Percentiles rank a stretch among this genome's conserved stretches.
phyloP scores from a whole-genome alignment of 2,888 invertebrate species.

The Cosmia trapezina region DNA sequence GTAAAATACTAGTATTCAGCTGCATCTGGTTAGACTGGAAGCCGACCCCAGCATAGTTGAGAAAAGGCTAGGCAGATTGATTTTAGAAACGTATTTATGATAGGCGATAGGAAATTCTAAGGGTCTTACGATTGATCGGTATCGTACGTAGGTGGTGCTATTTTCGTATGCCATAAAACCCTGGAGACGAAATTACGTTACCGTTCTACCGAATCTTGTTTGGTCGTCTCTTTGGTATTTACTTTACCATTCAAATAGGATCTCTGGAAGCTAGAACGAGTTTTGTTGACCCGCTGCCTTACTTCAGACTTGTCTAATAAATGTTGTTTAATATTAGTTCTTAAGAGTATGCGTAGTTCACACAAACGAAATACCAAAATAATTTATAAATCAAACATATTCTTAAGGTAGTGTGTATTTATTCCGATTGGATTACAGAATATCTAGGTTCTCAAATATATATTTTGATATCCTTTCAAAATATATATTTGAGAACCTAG shows the following conservation, averaged over 20 bases:
- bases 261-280: neutral
- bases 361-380: too few species aligned
- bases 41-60: too few species aligned
- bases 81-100: neutral
- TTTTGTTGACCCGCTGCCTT: constrained; percentile 7
- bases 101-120: neutral
- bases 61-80: too few species aligned
- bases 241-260: constrained; percentile 2
- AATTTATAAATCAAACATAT: too few species aligned
- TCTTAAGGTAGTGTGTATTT: too few species aligned
- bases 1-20: too few species aligned
- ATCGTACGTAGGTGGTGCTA: neutral
- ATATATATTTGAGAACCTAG: too few species aligned
- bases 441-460: too few species aligned
- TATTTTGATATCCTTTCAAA: too few species aligned
- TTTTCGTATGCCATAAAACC: constrained; percentile 5
- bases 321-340: neutral
- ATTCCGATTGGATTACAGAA: too few species aligned
- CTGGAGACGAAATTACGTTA: constrained; percentile 1
- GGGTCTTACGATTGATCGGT: neutral
- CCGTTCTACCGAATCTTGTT: constrained; percentile 15
- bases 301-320: neutral
- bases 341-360: neutral
- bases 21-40: too few species aligned
- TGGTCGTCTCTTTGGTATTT: constrained; percentile 2